Evolutionary conservation across 2,797 vertebrate genomes (phyloP), one percentile per base, ranked within the genome.

Genomic region (Argentina silus): DNA sequence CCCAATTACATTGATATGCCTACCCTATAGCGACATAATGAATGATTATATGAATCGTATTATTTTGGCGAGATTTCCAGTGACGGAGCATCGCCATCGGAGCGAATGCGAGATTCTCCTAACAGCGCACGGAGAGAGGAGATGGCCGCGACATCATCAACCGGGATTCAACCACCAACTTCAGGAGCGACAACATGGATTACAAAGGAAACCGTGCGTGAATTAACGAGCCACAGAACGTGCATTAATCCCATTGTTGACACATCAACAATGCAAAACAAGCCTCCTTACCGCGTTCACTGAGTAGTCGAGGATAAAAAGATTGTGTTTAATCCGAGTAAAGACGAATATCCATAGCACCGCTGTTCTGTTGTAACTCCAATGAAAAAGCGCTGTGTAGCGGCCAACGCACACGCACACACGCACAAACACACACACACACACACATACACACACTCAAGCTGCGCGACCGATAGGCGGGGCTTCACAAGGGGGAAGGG

Each of bases 401-500:
- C 21, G 14, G 21, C 57, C 7, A 36, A 11, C 5, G 27, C 23
- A 55, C 53, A 55, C 53, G 6, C 5, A 55, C 6, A n/a, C 12
- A 55, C n/a, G 7, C 53, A 3, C 53, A n/a, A 12, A 55, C 56
- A 11, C 21, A 6, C 7, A 12, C 21, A 9, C 57, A 3, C 23
- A 6, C 57, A 6, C 21, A 12, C 23, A 83, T 4, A 55, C 12
- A 55, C n/a, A n/a, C 53, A 3, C 21, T 27, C 23, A 83, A 19
- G 12, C 21, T 57, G 63, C 70, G 67, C 59, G 72, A 67, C 73
- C 51, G 59, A 57, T 67, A 61, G 75, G 74, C 56, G 79, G 44
- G 78, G 83, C 27, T 50, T 66, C 63, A 12, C 19, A 4, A 77
- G 67, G 15, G 82, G 65, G 72, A 55, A 36, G 69, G 79, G 65